Evolutionary conservation across 2,113 vertebrate species (phyloP).

Genomic region (Dipodomys spectabilis): DNA sequence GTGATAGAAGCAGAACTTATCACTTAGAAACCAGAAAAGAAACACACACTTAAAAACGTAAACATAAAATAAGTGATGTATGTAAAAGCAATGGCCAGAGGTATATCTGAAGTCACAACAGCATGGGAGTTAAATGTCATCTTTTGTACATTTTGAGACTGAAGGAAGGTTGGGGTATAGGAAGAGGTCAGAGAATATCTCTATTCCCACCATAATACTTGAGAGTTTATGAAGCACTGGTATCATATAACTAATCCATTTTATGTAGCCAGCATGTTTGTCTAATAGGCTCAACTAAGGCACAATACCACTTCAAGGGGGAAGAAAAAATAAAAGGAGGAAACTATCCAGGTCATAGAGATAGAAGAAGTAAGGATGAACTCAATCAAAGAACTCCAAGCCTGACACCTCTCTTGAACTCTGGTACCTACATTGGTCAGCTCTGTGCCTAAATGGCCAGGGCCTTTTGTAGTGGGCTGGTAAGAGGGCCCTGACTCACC

Average conservation of each 20-base stretch:
- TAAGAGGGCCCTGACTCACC: not conserved
- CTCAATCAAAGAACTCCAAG: not conserved
- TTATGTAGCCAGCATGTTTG: constrained; percentile 44
- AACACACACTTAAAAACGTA: constrained; percentile 35
- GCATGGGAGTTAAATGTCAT: constrained; percentile 70
- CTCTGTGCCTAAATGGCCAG: not conserved
- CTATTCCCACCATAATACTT: constrained; percentile 45
- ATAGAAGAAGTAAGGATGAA: not conserved
- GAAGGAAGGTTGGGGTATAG: constrained; percentile 13
- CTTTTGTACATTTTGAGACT: constrained; percentile 45
- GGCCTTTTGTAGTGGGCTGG: not conserved
- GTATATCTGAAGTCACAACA: constrained; percentile 51
- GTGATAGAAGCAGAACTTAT: constrained; percentile 26
- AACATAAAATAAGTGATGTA: constrained; percentile 72
- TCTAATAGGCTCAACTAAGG: constrained; percentile 36
- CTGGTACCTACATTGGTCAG: not conserved
- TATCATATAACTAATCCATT: constrained; percentile 19
- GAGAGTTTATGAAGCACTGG: constrained; percentile 63
- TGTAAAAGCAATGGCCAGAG: constrained; percentile 62
- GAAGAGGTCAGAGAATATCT: constrained; percentile 59
- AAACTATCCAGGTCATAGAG: not conserved
- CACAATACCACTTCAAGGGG: constrained; percentile 62
- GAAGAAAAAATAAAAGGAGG: constrained; percentile 50
- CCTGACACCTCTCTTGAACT: not conserved
- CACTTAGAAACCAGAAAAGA: constrained; percentile 55